Evolutionary conservation across 2,113 vertebrate genomes (phyloP).

Genomic region (Caranx melampygus): DNA sequence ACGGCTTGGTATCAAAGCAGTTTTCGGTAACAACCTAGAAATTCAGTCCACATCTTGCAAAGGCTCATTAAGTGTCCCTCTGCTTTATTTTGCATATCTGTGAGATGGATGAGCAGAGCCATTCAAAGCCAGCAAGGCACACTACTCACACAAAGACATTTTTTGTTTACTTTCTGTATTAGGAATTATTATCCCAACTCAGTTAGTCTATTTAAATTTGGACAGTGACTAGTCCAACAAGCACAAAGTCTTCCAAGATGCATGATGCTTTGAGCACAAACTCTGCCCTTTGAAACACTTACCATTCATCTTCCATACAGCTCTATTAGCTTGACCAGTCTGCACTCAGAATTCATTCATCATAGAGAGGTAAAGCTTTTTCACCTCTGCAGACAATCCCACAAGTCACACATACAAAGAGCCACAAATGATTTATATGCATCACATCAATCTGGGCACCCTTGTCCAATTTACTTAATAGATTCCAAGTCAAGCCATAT

Average conservation of each 20-base stretch:
- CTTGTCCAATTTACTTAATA: constrained; percentile 41
- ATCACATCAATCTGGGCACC: constrained; percentile 26
- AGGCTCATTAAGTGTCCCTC: constrained; percentile 26
- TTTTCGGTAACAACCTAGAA: neutral
- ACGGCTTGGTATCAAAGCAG: neutral
- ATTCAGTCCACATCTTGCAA: constrained; percentile 4
- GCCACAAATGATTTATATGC: constrained; percentile 52
- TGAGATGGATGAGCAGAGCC: constrained; percentile 23
- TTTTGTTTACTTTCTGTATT: constrained; percentile 26
- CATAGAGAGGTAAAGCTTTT: constrained; percentile 46
- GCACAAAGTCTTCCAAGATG: neutral
- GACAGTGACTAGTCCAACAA: constrained; percentile 1
- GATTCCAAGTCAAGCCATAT: constrained; percentile 39
- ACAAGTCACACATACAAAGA: constrained; percentile 29
- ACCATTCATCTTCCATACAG: constrained; percentile 54
- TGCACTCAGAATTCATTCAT: constrained; percentile 54
- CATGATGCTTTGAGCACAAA: constrained; percentile 47
- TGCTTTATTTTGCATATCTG: constrained; percentile 33
- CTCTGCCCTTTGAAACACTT: constrained; percentile 43
- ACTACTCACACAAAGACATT: neutral
- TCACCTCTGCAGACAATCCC: constrained; percentile 29
- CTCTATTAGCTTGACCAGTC: constrained; percentile 58
- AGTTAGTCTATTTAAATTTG: neutral
- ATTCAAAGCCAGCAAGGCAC: neutral
- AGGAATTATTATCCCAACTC: neutral